Evolutionary conservation across 2,888 invertebrate species (phyloP).

Genomic region (Synergus itoensis): DNA sequence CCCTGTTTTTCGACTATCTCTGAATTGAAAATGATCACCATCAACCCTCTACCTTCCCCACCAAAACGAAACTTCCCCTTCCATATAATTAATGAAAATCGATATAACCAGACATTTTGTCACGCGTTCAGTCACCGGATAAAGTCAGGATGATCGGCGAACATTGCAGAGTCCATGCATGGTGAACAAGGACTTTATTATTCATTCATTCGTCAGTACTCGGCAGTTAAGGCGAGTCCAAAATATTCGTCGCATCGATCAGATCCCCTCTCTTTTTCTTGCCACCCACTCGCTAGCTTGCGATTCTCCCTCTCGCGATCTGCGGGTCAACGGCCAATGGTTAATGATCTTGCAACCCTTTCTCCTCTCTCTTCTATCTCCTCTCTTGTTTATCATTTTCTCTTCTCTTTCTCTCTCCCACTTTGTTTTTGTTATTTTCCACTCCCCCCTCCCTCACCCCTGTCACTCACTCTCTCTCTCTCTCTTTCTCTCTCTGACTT

Average conservation of each 20-base stretch:
- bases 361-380: background rate
- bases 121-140: background rate
- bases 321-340: constrained; percentile 25
- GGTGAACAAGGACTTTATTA: constrained; percentile 7
- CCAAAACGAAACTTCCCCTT: background rate
- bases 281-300: constrained; percentile 16
- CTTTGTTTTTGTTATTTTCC: background rate
- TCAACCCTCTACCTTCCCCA: background rate
- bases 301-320: background rate
- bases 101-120: background rate
- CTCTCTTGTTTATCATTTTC: background rate
- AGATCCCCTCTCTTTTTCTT: background rate
- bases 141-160: background rate
- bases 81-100: background rate
- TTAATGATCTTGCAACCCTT: constrained; percentile 20
- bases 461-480: background rate
- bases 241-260: constrained; percentile 22
- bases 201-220: constrained; percentile 29
- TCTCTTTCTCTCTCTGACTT: background rate
- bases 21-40: background rate
- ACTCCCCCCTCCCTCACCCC: background rate
- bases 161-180: background rate
- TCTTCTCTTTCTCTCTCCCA: background rate
- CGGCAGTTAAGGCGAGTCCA: constrained; percentile 1
- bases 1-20: background rate